phyloP scores from a whole-genome alignment of 2,888 invertebrate genomes.

The Aporophyla lueneburgensis region DNA sequence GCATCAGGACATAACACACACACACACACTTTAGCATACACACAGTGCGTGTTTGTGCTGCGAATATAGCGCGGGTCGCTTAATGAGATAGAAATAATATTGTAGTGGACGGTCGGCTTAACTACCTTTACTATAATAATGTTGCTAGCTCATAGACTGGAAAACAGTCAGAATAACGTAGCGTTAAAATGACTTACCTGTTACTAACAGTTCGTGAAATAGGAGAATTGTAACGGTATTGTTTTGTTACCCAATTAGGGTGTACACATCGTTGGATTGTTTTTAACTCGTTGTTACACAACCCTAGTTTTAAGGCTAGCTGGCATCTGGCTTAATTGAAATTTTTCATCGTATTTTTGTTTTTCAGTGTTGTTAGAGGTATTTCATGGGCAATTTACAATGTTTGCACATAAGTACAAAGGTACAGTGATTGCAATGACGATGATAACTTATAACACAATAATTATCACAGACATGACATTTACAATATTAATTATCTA shows the following conservation, averaged over 20 bases:
- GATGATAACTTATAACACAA: not conserved
- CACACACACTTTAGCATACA: no score
- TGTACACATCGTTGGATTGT: not conserved
- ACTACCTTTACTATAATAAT: not conserved
- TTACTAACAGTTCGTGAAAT: conserved; percentile 30
- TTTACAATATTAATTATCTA: no score
- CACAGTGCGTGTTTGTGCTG: no score
- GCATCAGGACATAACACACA: not conserved
- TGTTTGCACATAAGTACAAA: not conserved
- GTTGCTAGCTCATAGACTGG: conserved; percentile 17
- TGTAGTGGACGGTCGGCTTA: conserved; percentile 5
- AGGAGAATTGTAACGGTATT: conserved; percentile 6
- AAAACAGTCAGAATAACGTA: conserved; percentile 14
- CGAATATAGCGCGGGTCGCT: not conserved
- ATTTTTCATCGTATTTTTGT: not conserved
- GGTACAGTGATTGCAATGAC: not conserved
- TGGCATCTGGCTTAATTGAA: conserved; percentile 13
- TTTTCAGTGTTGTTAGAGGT: not conserved
- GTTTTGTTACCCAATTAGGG: conserved; percentile 22
- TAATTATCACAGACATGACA: not conserved
- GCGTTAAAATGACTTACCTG: conserved; percentile 30
- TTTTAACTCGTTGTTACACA: conserved; percentile 1
- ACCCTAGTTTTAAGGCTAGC: conserved; percentile 9
- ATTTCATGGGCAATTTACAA: not conserved
- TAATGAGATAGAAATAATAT: not conserved